These are phyloP conservation scores for Myrmophylax atrothorax DNA, from an alignment of 2,113 vertebrate species.

Conservation along the genomic window DNA sequence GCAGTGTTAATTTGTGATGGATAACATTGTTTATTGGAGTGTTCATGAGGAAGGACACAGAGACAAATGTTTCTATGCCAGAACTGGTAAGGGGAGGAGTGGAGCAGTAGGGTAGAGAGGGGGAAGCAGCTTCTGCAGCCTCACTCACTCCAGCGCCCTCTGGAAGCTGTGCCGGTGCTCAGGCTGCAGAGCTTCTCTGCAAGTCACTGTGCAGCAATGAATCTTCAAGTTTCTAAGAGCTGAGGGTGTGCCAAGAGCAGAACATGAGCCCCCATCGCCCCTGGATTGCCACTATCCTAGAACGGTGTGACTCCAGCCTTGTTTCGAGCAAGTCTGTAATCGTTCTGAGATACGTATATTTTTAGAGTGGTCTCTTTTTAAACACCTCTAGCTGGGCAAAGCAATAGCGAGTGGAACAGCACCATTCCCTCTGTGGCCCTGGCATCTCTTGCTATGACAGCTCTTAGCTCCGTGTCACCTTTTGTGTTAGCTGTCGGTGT, in stretches of 20 bases:
- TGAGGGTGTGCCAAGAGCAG: not conserved
- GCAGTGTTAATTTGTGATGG: not conserved
- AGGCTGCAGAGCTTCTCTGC: not conserved
- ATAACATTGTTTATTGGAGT: not conserved
- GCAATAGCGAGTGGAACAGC: not conserved
- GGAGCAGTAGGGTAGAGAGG: not conserved
- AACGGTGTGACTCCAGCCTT: not conserved
- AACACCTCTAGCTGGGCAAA: not conserved
- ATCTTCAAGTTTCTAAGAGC: not conserved
- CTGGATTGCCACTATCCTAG: not conserved
- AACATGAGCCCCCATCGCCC: not conserved
- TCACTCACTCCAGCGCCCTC: fast-evolving
- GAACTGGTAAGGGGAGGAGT: not conserved
- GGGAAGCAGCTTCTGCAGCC: not conserved
- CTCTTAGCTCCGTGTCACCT: not conserved
- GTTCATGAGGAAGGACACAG: not conserved
- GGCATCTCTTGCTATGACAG: fast-evolving
- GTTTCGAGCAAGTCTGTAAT: not conserved
- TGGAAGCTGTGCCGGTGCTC: fast-evolving
- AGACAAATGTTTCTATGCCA: not conserved
- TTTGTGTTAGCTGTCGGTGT: not conserved
- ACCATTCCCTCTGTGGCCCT: fast-evolving
- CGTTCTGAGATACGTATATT: fast-evolving
- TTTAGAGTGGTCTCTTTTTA: not conserved
- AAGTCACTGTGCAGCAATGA: not conserved